Evolutionary conservation across 1,140 invertebrate genomes (phyloP), one percentile per base, ranked within the genome.

Genomic region (Temnothorax longispinosus): DNA sequence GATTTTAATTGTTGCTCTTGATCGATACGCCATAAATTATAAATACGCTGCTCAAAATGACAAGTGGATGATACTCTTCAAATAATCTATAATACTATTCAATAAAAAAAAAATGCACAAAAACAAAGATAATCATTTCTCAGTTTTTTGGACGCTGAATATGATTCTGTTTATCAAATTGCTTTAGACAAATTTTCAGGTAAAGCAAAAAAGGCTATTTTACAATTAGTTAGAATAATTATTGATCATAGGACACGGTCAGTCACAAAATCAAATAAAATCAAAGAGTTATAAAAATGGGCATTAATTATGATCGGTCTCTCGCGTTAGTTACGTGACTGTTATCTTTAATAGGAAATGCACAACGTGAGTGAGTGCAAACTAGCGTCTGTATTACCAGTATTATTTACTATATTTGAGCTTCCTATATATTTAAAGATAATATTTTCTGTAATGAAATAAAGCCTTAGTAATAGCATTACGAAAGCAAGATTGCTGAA

Each of bases 401-500:
- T 44, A 32, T 44, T 27, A 27, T 27, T 27, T 27, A 27, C 27
- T 44, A 77, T 10, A 76, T 32, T 80, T 67, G 18, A n/a, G 7
- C 65, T 84, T 62, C 41, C 56, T 27, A 11, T 50, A 13, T 41
- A 75, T 60, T 74, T 74, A 15, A 38, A n/a, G 64, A 75, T 3
- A 84, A 35, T 75, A 74, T 75, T 74, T 72, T 58, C 32, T 35
- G 32, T 38, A 84, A 84, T 35, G n/a, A 60, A 82, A 74, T 58
- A 47, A 35, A 84, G 67, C 35, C 41, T 27, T 27, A 35, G 15
- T 27, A 47, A 82, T 38, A n/a, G 27, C 13, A 5, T 88, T 86
- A 52, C 65, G 65, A 77, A 87, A 90, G 44, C 13, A 58, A 41
- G 54, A 47, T 81, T 74, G 62, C 72, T 64, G 15, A 41, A 82